A percentile compares a stretch with the other conserved stretches of the same genome.
phyloP scores from a whole-genome alignment of 2,888 invertebrate genomes.

The Hyposoter dolosus region DNA sequence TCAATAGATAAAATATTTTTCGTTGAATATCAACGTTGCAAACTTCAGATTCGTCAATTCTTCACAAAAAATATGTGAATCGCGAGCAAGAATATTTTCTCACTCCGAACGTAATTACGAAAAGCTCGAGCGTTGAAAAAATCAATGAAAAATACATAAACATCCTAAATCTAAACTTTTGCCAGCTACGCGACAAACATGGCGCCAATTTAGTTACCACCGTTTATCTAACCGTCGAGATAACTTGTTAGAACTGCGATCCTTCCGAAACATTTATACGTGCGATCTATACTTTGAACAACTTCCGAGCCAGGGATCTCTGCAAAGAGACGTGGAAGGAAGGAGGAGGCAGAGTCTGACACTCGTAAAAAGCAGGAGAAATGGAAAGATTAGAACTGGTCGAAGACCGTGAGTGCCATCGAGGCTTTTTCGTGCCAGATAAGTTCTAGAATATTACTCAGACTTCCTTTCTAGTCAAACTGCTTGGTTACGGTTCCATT shows the following conservation, averaged over 20 bases:
- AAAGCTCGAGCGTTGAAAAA: background rate
- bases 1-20: no score
- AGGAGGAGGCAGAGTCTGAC: background rate
- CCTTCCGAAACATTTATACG: slow-evolving; percentile 11
- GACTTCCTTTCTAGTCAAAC: background rate
- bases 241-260: slow-evolving; percentile 26
- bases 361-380: slow-evolving; percentile 34
- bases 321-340: background rate
- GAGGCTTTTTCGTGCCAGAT: slow-evolving; percentile 45
- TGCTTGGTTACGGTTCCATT: slow-evolving; percentile 19
- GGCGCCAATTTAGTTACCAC: slow-evolving; percentile 1
- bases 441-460: slow-evolving; percentile 62
- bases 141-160: background rate
- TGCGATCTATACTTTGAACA: slow-evolving; percentile 12
- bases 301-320: slow-evolving; percentile 19
- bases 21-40: no score
- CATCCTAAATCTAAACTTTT: background rate
- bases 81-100: background rate
- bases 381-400: slow-evolving; percentile 49
- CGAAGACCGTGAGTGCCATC: slow-evolving; percentile 45
- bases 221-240: slow-evolving; percentile 31
- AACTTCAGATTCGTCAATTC: no score
- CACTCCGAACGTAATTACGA: background rate
- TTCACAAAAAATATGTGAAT: background rate
- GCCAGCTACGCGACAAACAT: slow-evolving; percentile 7